These are phyloP conservation scores for Chrysocyon brachyurus DNA, from an alignment of 2,797 vertebrate species.

Conservation along the genomic window DNA sequence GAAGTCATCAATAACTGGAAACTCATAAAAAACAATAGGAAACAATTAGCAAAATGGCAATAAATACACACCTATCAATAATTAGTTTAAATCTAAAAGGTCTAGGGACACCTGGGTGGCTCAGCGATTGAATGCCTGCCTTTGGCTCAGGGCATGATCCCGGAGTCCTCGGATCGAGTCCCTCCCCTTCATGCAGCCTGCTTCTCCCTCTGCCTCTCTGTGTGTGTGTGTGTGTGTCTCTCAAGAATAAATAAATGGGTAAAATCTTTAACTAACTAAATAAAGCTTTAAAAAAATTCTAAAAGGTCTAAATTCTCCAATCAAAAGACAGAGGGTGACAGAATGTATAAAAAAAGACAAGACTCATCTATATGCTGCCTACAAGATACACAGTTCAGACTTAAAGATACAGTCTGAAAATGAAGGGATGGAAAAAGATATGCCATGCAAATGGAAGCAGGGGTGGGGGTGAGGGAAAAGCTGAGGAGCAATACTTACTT, in stretches of 20 bases:
- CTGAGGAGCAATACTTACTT: background rate
- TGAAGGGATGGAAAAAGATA: background rate
- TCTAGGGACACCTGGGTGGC: background rate
- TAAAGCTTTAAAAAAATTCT: too few relatives aligned
- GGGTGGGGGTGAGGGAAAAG: background rate
- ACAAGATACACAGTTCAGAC: background rate
- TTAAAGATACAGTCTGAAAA: background rate
- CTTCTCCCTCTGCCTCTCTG: too few relatives aligned
- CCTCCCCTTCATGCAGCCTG: too few relatives aligned
- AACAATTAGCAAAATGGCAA: background rate
- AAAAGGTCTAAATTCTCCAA: background rate
- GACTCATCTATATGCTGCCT: background rate
- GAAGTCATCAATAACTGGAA: background rate
- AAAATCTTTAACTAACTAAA: too few relatives aligned
- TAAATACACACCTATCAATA: background rate
- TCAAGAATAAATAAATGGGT: too few relatives aligned
- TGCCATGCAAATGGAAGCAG: background rate
- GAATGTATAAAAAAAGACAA: background rate
- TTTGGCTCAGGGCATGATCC: too few relatives aligned
- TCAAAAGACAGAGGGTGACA: background rate
- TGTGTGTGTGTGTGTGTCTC: too few relatives aligned
- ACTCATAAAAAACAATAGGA: background rate
- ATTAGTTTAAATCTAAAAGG: background rate
- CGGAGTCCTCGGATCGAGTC: too few relatives aligned
- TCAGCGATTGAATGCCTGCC: too few relatives aligned